A percentile compares a stretch with the other conserved stretches of the same genome.
Evolutionary conservation across 2,797 vertebrate genomes (phyloP).

Genomic region (Natrix natrix): DNA sequence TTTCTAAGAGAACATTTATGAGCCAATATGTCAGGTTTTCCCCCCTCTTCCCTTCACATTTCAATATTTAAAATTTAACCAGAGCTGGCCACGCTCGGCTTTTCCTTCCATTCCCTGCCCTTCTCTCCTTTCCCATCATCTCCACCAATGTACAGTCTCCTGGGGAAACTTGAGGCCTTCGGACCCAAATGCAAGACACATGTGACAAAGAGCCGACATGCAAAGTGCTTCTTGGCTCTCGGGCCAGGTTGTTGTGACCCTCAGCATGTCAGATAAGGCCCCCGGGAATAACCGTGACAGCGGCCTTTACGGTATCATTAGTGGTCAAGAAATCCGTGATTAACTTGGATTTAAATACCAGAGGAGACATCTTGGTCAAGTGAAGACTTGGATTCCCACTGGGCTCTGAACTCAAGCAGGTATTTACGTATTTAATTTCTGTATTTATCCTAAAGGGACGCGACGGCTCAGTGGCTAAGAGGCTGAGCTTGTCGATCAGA

Average conservation of each 20-base stretch:
- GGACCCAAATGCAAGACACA: background rate
- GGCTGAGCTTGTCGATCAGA: too few relatives aligned
- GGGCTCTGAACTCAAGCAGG: background rate
- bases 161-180: constrained; percentile 23
- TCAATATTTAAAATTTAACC: constrained; percentile 14
- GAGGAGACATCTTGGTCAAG: background rate
- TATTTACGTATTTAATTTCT: background rate
- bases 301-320: constrained; percentile 11
- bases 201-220: constrained; percentile 1
- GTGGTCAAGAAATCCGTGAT: constrained; percentile 11
- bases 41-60: background rate
- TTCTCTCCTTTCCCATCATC: background rate
- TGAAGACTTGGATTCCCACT: background rate
- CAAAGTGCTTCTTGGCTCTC: constrained; percentile 8
- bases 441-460: background rate
- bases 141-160: constrained; percentile 33
- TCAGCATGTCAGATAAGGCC: constrained; percentile 1
- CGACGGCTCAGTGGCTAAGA: too few relatives aligned
- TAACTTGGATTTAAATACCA: background rate
- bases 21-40: background rate
- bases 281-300: background rate
- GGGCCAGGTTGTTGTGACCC: constrained; percentile 10
- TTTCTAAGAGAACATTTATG: constrained; percentile 5
- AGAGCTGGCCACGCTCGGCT: background rate
- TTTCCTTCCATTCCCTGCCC: background rate